Percentiles rank a stretch among this genome's conserved stretches.
These are phyloP conservation scores for Mactromeris polynyma DNA, from an alignment of 2,888 invertebrate species.

Conservation along the genomic window DNA sequence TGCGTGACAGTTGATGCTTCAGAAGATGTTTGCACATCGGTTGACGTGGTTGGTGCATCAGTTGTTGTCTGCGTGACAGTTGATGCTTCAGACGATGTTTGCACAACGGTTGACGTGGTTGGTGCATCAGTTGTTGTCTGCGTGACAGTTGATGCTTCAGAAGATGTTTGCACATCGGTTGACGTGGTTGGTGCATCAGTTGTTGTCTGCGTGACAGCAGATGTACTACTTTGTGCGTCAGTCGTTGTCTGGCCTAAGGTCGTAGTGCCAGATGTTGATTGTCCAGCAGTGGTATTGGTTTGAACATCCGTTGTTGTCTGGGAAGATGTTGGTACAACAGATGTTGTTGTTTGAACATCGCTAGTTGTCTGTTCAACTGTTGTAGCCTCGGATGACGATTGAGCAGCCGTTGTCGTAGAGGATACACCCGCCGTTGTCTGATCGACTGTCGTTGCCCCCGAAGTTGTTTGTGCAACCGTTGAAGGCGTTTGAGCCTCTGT, in stretches of 20 bases:
- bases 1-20: no score
- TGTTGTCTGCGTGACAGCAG: no score
- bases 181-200: no score
- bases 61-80: no score
- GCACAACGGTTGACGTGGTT: no score
- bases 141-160: no score
- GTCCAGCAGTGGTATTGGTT: background rate
- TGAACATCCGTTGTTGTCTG: slow-evolving; percentile 12
- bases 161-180: no score
- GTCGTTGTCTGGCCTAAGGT: background rate
- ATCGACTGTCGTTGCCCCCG: background rate
- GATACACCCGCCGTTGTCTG: background rate
- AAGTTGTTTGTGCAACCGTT: background rate
- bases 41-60: no score
- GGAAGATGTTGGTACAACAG: slow-evolving; percentile 5
- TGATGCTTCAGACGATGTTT: no score
- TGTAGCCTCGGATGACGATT: slow-evolving; percentile 1
- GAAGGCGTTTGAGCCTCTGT: background rate
- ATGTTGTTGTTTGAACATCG: slow-evolving; percentile 6
- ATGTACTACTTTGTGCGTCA: no score
- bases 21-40: no score
- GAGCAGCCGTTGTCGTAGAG: background rate
- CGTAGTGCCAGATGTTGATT: background rate
- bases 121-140: no score
- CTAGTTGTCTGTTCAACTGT: slow-evolving; percentile 11